Conservation (phyloP, 2,888 invertebrate genomes). For the Calameuta idolon region DNA sequence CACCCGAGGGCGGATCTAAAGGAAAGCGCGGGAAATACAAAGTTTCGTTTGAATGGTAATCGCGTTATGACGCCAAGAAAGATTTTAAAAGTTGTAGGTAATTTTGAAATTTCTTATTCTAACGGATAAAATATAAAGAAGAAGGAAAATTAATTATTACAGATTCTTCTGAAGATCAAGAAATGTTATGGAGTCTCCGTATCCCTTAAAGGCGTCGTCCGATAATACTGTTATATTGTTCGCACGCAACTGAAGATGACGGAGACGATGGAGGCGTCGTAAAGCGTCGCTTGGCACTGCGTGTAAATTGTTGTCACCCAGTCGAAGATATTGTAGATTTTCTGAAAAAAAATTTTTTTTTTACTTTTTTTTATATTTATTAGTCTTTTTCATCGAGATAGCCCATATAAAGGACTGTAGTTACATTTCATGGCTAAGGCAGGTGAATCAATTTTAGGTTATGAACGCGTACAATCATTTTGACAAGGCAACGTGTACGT, state of each 20-base stretch:
- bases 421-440: not conserved
- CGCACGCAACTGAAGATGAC: constrained; percentile 87
- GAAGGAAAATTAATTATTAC: constrained; percentile 70
- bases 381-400: not conserved
- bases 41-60: not conserved
- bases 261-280: constrained; percentile 84
- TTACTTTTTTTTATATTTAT: not conserved
- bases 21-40: not conserved
- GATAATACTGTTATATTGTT: constrained; percentile 87
- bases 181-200: constrained; percentile 92
- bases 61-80: not conserved
- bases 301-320: constrained; percentile 90
- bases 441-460: not conserved
- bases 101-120: not conserved
- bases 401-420: not conserved
- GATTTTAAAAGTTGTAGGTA: not conserved
- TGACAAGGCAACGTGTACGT: not conserved
- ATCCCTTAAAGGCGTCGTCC: constrained; percentile 89
- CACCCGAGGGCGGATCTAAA: not conserved
- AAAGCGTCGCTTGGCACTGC: constrained; percentile 88
- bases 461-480: not conserved
- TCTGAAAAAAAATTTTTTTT: constrained; percentile 70
- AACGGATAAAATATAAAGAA: not conserved
- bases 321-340: constrained; percentile 88
- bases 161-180: constrained; percentile 91